Evolutionary conservation across 1,140 invertebrate species (phyloP).

Genomic region (Tetramorium parvispinum): DNA sequence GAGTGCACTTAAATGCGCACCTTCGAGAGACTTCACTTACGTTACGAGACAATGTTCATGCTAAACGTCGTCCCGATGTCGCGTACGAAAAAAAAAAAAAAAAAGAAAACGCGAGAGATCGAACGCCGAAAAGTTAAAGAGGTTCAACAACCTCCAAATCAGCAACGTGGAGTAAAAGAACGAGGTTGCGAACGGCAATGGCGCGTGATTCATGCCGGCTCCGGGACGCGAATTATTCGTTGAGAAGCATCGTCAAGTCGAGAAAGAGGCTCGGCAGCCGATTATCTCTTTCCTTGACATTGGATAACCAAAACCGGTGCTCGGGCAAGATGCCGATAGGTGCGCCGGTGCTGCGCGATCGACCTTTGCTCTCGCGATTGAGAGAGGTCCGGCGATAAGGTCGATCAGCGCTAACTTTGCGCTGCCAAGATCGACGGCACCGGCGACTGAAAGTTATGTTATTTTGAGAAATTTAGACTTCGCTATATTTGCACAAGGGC

Average conservation of each 20-base stretch:
- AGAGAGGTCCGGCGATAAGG: not conserved
- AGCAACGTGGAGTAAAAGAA: not conserved
- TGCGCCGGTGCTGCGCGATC: not conserved
- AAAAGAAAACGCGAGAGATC: not conserved
- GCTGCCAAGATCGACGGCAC: not conserved
- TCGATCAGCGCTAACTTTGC: slow-evolving; percentile 1
- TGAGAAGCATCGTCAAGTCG: not conserved
- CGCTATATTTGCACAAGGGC: not conserved
- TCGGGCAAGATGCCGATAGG: not conserved
- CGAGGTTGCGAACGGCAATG: not conserved
- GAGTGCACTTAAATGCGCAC: not conserved
- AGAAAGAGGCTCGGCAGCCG: not conserved
- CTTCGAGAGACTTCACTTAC: not conserved
- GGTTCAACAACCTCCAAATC: not conserved
- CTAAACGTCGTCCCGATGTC: too few species aligned
- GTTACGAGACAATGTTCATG: not conserved
- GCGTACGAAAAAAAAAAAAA: too few species aligned
- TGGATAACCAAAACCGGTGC: not conserved
- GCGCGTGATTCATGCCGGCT: not conserved
- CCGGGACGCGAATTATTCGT: not conserved
- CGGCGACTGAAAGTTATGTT: not conserved
- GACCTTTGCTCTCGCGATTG: not conserved
- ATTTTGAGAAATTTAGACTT: slow-evolving; percentile 22
- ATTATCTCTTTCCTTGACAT: not conserved
- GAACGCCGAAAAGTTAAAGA: not conserved